phyloP scores from a whole-genome alignment of 2,888 invertebrate genomes.

The Trachelus iudaicus region DNA sequence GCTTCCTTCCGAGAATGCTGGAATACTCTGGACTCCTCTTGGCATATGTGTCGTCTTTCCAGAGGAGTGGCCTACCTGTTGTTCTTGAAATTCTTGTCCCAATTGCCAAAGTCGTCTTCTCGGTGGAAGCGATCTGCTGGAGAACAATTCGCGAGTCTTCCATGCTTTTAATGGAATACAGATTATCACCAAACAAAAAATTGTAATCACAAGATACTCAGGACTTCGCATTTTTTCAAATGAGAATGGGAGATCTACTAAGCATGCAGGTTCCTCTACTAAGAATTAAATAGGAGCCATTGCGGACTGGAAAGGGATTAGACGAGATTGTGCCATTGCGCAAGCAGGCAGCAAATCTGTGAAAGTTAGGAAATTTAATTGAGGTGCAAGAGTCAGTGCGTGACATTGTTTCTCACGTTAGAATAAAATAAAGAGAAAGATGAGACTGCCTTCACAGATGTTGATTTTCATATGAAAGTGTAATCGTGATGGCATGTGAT shows the following conservation, averaged over 20 bases:
- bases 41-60: neutral
- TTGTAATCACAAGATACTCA: too few relatives aligned
- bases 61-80: neutral
- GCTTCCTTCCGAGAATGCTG: conserved; percentile 8
- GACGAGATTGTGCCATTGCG: too few relatives aligned
- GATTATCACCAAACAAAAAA: neutral
- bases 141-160: conserved; percentile 17
- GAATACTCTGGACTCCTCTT: neutral
- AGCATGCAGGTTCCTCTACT: too few relatives aligned
- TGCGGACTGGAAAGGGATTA: too few relatives aligned
- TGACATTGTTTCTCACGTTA: neutral
- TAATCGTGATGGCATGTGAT: too few relatives aligned
- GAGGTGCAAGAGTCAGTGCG: conserved; percentile 8
- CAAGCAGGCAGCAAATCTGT: conserved; percentile 9
- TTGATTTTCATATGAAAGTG: too few relatives aligned
- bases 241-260: too few relatives aligned
- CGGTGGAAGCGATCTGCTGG: conserved; percentile 13
- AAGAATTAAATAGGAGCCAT: too few relatives aligned
- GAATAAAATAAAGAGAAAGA: too few relatives aligned
- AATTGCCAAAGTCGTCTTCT: conserved; percentile 26
- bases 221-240: too few relatives aligned
- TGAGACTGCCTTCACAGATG: too few relatives aligned
- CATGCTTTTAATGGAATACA: conserved; percentile 22
- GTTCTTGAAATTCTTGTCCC: conserved; percentile 9
- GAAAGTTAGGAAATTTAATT: conserved; percentile 48